Conservation (phyloP, 2,888 invertebrate species). For the Mystacides longicornis region DNA sequence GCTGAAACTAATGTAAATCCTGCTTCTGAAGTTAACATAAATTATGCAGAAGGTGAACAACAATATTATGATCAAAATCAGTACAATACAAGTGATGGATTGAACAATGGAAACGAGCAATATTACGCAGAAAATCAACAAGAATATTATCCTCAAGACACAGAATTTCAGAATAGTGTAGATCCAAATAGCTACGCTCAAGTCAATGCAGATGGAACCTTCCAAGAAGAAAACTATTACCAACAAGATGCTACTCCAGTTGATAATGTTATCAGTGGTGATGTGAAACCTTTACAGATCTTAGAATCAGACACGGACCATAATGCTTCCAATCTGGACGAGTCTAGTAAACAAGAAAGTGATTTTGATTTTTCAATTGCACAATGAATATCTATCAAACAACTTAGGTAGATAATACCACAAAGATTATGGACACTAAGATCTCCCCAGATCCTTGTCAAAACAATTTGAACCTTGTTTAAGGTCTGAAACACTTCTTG, state of each 20-base stretch:
- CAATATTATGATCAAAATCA: slow-evolving; percentile 4
- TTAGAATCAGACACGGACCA: slow-evolving; percentile 23
- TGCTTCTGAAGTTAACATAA: slow-evolving; percentile 1
- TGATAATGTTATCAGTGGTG: not conserved
- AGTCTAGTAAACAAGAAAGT: slow-evolving; percentile 21
- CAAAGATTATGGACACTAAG: no score
- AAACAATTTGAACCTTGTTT: no score
- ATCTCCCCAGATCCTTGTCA: no score
- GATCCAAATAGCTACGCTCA: slow-evolving; percentile 9
- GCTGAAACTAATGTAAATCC: slow-evolving; percentile 1
- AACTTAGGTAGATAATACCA: no score
- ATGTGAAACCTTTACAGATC: slow-evolving; percentile 20
- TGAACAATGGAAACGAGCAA: not conserved
- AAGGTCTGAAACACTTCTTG: no score
- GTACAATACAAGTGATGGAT: not conserved
- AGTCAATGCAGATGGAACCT: slow-evolving; percentile 1
- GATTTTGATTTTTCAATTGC: slow-evolving; percentile 25
- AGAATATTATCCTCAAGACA: not conserved
- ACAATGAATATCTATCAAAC: slow-evolving; percentile 7
- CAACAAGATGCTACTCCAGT: slow-evolving; percentile 6
- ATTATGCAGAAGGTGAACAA: slow-evolving; percentile 7
- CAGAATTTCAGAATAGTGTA: not conserved
- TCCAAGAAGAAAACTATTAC: slow-evolving; percentile 5
- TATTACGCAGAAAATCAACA: slow-evolving; percentile 1
- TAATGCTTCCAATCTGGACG: slow-evolving; percentile 18